Evolutionary conservation across 2,888 invertebrate species (phyloP).

Genomic region (Lysandra bellargus): DNA sequence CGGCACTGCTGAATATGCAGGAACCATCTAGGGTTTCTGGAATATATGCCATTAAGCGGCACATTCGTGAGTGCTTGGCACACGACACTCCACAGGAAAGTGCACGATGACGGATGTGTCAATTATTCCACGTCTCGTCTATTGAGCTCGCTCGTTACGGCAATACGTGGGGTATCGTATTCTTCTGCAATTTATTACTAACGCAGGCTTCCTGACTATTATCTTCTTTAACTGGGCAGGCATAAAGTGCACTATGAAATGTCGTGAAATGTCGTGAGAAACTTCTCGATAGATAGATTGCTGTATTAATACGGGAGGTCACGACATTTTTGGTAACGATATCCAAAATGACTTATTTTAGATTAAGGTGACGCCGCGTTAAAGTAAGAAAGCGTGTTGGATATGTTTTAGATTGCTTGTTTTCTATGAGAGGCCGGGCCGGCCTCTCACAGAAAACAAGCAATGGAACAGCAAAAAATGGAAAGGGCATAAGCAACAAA

Average conservation of each 20-base stretch:
- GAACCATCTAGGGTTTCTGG: not conserved
- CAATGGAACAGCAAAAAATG: too few relatives aligned
- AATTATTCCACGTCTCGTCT: slow-evolving; percentile 20
- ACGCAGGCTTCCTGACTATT: slow-evolving; percentile 9
- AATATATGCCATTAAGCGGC: not conserved
- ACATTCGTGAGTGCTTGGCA: not conserved
- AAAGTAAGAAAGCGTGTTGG: too few relatives aligned
- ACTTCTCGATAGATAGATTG: not conserved
- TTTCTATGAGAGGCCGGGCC: too few relatives aligned
- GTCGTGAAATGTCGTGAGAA: not conserved
- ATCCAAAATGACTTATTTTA: too few relatives aligned
- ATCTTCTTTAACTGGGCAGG: not conserved
- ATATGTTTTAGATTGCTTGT: too few relatives aligned
- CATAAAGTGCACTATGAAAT: not conserved
- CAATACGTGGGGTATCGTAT: slow-evolving; percentile 25
- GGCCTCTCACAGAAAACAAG: too few relatives aligned
- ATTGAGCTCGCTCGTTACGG: slow-evolving; percentile 11
- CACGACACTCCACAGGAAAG: slow-evolving; percentile 20
- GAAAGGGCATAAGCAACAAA: too few relatives aligned
- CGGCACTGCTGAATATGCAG: not conserved
- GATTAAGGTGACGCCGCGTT: too few relatives aligned
- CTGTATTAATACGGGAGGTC: too few relatives aligned
- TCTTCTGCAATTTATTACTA: slow-evolving; percentile 27
- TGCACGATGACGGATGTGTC: slow-evolving; percentile 24
- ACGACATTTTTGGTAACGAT: too few relatives aligned